Conservation (phyloP, 2,888 invertebrate genomes). For the Coenonympha glycerion region DNA sequence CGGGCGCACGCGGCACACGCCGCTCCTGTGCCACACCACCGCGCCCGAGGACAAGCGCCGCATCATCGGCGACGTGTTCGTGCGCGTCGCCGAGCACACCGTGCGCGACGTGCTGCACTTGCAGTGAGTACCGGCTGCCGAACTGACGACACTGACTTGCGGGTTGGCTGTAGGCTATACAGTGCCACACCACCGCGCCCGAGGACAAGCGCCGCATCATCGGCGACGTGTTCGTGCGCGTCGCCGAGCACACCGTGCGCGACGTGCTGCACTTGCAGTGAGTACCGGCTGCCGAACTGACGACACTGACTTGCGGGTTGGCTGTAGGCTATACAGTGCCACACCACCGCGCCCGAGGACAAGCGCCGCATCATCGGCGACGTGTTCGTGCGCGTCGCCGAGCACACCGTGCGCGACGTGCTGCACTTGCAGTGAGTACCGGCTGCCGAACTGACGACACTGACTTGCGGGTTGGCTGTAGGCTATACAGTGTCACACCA, state of each 20-base stretch:
- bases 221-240: constrained; percentile 97
- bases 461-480: too few species aligned
- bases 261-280: neutral
- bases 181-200: constrained; percentile 91
- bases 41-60: constrained; percentile 98
- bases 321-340: too few species aligned
- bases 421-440: too few species aligned
- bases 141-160: constrained; percentile 54
- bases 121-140: constrained; percentile 66
- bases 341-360: too few species aligned
- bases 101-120: constrained; percentile 84
- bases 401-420: too few species aligned
- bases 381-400: too few species aligned
- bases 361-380: too few species aligned
- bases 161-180: constrained; percentile 84
- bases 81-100: constrained; percentile 93
- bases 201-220: constrained; percentile 99
- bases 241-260: constrained; percentile 84
- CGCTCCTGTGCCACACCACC: constrained; percentile 88
- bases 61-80: constrained; percentile 99
- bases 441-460: too few species aligned
- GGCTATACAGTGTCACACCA: too few species aligned
- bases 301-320: too few species aligned
- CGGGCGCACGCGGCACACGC: constrained; percentile 78
- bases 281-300: neutral